Base-by-base conservation (phyloP, 2,888 invertebrate species). In the Eumerus sabulonum region DNA sequence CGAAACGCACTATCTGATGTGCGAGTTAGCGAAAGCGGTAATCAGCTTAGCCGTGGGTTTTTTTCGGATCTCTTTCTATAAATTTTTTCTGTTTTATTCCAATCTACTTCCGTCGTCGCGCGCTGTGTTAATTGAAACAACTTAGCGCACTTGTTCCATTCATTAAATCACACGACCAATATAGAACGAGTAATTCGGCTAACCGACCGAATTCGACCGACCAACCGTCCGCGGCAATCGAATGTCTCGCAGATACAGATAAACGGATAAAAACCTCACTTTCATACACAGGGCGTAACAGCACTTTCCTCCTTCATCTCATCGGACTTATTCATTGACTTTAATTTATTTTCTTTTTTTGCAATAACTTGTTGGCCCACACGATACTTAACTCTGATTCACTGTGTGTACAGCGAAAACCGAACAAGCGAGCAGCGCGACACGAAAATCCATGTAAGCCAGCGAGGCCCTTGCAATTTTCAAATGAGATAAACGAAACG, bases 61-160 rank as follows among this genome's bases (percentile, higher is more conserved):
- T 7, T 27, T 27, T 27, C 27, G 27, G 27, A 57, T 50, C 19
- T 50, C 19, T 48, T 27, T 13, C 27, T 68, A 40, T 45, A 13
- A 42, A 36, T 38, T 62, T 40, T 56, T 16, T 67, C 62, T 42
- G n/a, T n/a, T n/a, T 59, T 12, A 12, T 16, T 16, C 36, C 44
- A n/a, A 45, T 11, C 42, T 16, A 42, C 59, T 64, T 60, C 14
- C 16, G 14, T 12, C 7, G 7, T 27, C 7, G 27, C 27, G n/a
- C n/a, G 62, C 68, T 5, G 40, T n/a, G n/a, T 9, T 67, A 73
- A 73, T 72, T 68, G 77, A 57, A 77, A 67, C 73, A 73, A 77
- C 73, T 73, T 77, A 68, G 38, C 19, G 57, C 63, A 27, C 27
- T 57, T 38, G 48, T 70, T 76, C 17, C 63, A 70, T 42, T 62